Evolutionary conservation across 2,113 vertebrate genomes (phyloP), one percentile per base, ranked within the genome.

Genomic region (Malaclemys terrapin): DNA sequence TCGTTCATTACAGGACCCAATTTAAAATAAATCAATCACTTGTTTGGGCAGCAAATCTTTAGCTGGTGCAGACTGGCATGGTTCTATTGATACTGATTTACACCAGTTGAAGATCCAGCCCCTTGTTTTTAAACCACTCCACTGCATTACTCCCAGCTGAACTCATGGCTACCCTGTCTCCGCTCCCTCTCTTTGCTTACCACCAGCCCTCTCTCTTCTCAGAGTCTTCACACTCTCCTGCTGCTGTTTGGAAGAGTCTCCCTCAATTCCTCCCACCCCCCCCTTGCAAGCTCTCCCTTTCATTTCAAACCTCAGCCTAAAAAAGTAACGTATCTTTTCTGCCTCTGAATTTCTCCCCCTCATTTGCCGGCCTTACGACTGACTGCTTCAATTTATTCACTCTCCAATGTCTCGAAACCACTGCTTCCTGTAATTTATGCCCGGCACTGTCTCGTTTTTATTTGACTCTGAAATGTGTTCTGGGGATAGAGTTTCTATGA

Each of bases 401-500:
- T 45, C 2, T 24, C 50, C 25, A 4, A 53, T 59, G 62, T 42
- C 72, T 86, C 54, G 19, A 8, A 85, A 16, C 14, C 72, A 2
- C 62, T 1, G 31, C 87, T 83, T 94, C 80, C 84, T 78, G n/a
- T 57, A 29, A 89, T 89, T 94, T 84, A 79, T 76, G 29, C 90
- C 88, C 76, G 10, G 65, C 1, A 1, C 38, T 80, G 83, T 91
- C 90, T 96, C 1, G 2, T 79, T 93, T 62, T 90, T 92, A 85
- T 90, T 95, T 94, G 90, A 86, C 78, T 91, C 85, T 50, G 69
- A 65, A 89, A 95, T 88, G n/a, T 12, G 8, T 93, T 95, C 20
- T 75, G 89, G 79, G 76, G 17, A 89, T 50, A 53, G 84, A 5
- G 80, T 65, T 92, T 65, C 56, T 53, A 54, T 85, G 90, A 97